These are phyloP conservation scores for Ictalurus furcatus DNA, from an alignment of 2,113 vertebrate species.

Conservation along the genomic window DNA sequence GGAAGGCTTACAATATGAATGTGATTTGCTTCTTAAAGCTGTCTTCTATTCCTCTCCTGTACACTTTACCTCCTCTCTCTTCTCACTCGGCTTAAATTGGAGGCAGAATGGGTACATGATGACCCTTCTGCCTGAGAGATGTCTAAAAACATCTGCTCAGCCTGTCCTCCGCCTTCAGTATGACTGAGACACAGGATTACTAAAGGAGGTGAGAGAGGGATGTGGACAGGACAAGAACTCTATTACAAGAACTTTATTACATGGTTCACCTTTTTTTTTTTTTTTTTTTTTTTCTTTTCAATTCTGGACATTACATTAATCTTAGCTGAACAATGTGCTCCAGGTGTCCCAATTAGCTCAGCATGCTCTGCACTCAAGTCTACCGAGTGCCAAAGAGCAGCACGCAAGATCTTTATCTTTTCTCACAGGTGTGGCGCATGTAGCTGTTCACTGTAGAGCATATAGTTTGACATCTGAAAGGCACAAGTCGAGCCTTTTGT, in stretches of 20 bases:
- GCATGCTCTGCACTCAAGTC: not conserved
- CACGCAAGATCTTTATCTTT: not conserved
- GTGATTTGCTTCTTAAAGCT: conserved; percentile 22
- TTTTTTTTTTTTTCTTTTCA: not conserved
- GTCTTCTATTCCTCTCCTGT: not conserved
- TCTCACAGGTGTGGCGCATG: not conserved
- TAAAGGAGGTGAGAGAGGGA: not conserved
- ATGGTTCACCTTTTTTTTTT: not conserved
- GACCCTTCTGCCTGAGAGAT: conserved; percentile 11
- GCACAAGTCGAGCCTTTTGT: conserved; percentile 10
- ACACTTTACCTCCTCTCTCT: not conserved
- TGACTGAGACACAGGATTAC: not conserved
- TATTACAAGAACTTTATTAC: not conserved
- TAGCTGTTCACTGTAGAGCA: not conserved
- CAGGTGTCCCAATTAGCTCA: conserved; percentile 29
- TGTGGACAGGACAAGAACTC: not conserved
- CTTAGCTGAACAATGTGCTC: not conserved
- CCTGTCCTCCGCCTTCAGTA: not conserved
- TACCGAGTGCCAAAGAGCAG: not conserved
- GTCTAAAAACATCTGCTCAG: conserved; percentile 17
- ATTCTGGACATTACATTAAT: not conserved
- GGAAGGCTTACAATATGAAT: not conserved
- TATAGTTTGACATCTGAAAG: not conserved
- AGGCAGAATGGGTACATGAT: conserved; percentile 28
- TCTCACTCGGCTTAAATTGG: conserved; percentile 19